Conservation (phyloP, 2,888 invertebrate species). For the Campoplex nolae region DNA sequence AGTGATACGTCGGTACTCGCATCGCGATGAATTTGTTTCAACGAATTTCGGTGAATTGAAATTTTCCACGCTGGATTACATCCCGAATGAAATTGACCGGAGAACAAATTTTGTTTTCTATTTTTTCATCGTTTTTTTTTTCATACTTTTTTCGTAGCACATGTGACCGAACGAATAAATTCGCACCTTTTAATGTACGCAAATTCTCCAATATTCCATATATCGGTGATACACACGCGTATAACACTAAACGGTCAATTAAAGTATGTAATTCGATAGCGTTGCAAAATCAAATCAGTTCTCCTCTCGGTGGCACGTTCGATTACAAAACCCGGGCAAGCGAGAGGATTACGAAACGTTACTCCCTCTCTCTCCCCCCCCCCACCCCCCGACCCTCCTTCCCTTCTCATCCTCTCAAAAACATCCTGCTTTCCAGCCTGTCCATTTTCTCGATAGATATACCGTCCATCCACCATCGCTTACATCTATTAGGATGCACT, state of each 20-base stretch:
- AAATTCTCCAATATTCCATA: slow-evolving; percentile 41
- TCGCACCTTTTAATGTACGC: slow-evolving; percentile 22
- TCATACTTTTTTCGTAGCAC: neutral
- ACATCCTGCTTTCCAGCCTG: slow-evolving; percentile 35
- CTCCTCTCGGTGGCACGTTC: slow-evolving; percentile 58
- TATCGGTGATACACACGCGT: slow-evolving; percentile 16
- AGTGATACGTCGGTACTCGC: neutral
- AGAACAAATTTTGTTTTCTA: slow-evolving; percentile 4
- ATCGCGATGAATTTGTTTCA: neutral
- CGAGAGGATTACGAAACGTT: slow-evolving; percentile 52
- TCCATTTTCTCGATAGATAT: slow-evolving; percentile 42
- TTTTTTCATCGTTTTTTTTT: neutral
- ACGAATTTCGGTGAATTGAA: neutral
- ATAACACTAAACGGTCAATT: slow-evolving; percentile 52
- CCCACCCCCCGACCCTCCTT: neutral
- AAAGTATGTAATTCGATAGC: slow-evolving; percentile 58
- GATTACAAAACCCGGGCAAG: slow-evolving; percentile 50
- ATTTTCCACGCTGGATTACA: neutral
- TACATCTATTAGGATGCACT: slow-evolving; percentile 25
- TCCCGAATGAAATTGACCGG: neutral
- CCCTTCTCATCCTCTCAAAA: slow-evolving; percentile 8
- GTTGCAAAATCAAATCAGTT: slow-evolving; percentile 62
- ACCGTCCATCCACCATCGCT: slow-evolving; percentile 16
- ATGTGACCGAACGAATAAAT: neutral
- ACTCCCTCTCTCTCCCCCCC: neutral